Evolutionary conservation across 2,797 vertebrate genomes (phyloP).

Genomic region (Rhinella marina): DNA sequence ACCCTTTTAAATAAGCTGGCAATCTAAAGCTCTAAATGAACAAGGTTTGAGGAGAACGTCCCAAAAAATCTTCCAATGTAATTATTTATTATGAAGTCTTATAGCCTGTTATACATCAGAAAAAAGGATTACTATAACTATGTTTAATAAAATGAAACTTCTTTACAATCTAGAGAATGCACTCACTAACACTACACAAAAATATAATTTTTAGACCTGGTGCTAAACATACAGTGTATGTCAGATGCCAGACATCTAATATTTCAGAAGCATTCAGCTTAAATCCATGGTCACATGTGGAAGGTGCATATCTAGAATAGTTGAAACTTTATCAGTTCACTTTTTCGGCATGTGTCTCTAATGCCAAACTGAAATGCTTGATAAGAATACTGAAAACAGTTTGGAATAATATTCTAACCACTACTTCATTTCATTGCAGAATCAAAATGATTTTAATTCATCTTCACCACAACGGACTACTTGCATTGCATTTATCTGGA

Average conservation of each 20-base stretch:
- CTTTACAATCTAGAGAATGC: neutral
- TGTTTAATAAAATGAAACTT: neutral
- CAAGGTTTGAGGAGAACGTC: no score
- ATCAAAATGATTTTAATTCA: slow-evolving; percentile 33
- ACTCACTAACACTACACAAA: neutral
- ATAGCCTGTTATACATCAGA: no score
- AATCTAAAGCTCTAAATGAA: no score
- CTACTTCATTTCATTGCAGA: neutral
- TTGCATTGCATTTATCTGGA: neutral
- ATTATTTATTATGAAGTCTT: no score
- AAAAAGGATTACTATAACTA: no score
- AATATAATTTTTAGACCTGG: neutral
- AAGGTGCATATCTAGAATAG: slow-evolving; percentile 37
- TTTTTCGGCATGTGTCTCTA: neutral
- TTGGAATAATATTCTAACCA: slow-evolving; percentile 35
- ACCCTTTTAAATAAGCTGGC: no score
- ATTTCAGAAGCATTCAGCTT: neutral
- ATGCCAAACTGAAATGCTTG: slow-evolving; percentile 25
- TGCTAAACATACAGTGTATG: neutral
- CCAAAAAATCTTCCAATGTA: no score
- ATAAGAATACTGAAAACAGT: neutral
- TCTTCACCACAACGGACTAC: neutral
- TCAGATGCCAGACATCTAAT: neutral
- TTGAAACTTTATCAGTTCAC: slow-evolving; percentile 17
- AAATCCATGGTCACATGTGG: neutral